A percentile compares a stretch with the other conserved stretches of the same genome.
These are phyloP conservation scores for Danaus chrysippus DNA, from an alignment of 2,888 invertebrate genomes.

Conservation along the genomic window DNA sequence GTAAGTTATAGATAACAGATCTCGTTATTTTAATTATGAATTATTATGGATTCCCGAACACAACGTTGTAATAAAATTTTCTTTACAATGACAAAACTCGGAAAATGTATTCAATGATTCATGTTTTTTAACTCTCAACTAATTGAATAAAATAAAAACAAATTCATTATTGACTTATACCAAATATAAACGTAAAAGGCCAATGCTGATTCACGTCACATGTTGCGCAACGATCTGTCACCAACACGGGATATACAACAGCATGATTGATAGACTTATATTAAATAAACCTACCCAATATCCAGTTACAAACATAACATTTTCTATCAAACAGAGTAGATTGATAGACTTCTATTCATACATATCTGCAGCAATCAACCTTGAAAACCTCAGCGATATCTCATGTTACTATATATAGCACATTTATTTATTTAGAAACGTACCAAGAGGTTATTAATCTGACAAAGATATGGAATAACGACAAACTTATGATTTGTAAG, in stretches of 20 bases:
- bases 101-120: no score
- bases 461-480: slow-evolving; percentile 44
- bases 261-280: slow-evolving; percentile 71
- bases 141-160: not conserved
- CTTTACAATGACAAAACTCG: no score
- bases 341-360: slow-evolving; percentile 60
- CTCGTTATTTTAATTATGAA: no score
- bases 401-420: not conserved
- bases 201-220: slow-evolving; percentile 46
- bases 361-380: slow-evolving; percentile 22
- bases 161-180: slow-evolving; percentile 14
- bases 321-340: slow-evolving; percentile 61
- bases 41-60: no score
- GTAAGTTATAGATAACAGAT: no score
- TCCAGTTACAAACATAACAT: slow-evolving; percentile 71
- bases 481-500: slow-evolving; percentile 68
- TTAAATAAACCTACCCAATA: slow-evolving; percentile 72
- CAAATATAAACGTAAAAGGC: slow-evolving; percentile 31
- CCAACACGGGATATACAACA: slow-evolving; percentile 52
- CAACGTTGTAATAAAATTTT: no score
- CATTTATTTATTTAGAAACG: not conserved
- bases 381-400: slow-evolving; percentile 19
- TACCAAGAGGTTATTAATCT: slow-evolving; percentile 30
- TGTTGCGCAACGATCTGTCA: slow-evolving; percentile 68
- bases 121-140: not conserved